Conservation (phyloP, 2,888 invertebrate genomes). For the Hirtodrosophila cameraria region DNA sequence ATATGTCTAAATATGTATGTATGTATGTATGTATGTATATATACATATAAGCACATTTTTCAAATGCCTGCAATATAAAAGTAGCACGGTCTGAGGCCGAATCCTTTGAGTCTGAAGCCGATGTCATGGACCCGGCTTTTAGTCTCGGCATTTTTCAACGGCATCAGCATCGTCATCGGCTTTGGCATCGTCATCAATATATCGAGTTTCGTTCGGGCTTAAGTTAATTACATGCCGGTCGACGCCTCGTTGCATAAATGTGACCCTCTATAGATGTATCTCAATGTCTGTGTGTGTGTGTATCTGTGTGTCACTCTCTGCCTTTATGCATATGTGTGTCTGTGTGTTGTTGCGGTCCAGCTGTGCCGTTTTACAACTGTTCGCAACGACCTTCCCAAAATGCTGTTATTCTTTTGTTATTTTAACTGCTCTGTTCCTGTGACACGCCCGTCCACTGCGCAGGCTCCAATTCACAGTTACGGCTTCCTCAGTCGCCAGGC, state of each 20-base stretch:
- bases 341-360: constrained; percentile 55
- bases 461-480: constrained; percentile 44
- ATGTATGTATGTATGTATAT: constrained; percentile 3
- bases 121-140: constrained; percentile 20
- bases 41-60: constrained; percentile 4
- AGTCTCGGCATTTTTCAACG: constrained; percentile 27
- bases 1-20: background rate
- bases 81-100: constrained; percentile 32
- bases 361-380: constrained; percentile 71
- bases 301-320: constrained; percentile 4
- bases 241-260: constrained; percentile 76
- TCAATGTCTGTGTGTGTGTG: constrained; percentile 6
- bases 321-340: constrained; percentile 12
- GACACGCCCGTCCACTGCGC: constrained; percentile 78
- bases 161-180: constrained; percentile 34
- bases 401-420: constrained; percentile 37
- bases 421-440: constrained; percentile 45
- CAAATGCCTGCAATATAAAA: constrained; percentile 21
- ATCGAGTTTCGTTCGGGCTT: constrained; percentile 67
- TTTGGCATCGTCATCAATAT: constrained; percentile 28
- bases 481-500: constrained; percentile 5
- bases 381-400: constrained; percentile 76
- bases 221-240: constrained; percentile 78
- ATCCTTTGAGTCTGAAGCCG: constrained; percentile 23
- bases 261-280: constrained; percentile 24